These are phyloP conservation scores for Epirrita christyi DNA, from an alignment of 2,888 invertebrate species.

Conservation along the genomic window DNA sequence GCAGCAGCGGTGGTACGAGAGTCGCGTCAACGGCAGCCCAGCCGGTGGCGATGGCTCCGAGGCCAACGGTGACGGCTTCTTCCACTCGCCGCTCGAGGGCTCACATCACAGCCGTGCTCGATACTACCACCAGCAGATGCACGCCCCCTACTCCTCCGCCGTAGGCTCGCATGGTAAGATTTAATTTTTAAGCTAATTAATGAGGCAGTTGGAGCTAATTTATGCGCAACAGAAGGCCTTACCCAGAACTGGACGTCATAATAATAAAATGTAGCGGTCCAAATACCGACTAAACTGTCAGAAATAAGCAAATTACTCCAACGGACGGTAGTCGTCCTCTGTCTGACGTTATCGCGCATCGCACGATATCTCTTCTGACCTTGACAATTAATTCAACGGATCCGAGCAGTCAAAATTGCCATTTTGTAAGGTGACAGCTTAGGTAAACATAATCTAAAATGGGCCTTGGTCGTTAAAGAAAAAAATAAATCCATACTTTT, in stretches of 20 bases:
- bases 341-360: constrained; percentile 72
- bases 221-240: constrained; percentile 45
- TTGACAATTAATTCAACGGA: constrained; percentile 78
- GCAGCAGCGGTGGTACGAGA: constrained; percentile 84
- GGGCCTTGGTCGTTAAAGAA: constrained; percentile 73
- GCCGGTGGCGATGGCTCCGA: constrained; percentile 78
- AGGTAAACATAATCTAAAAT: constrained; percentile 83
- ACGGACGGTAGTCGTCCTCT: constrained; percentile 63
- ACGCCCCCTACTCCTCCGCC: constrained; percentile 82
- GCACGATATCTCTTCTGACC: constrained; percentile 75
- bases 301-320: constrained; percentile 70
- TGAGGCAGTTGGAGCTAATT: constrained; percentile 39
- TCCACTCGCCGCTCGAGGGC: constrained; percentile 83
- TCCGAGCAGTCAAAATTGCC: constrained; percentile 80
- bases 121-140: constrained; percentile 85
- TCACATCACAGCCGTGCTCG: constrained; percentile 82
- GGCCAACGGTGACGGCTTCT: constrained; percentile 82
- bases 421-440: constrained; percentile 83
- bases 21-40: constrained; percentile 83
- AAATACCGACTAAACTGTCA: constrained; percentile 62
- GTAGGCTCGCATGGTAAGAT: constrained; percentile 82
- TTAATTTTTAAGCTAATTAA: constrained; percentile 32
- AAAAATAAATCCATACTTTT: constrained; percentile 70
- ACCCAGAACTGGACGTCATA: constrained; percentile 53
- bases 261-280: constrained; percentile 62